Percentiles rank a stretch among this genome's conserved stretches.
These are phyloP conservation scores for Amazonetta brasiliensis DNA, from an alignment of 2,797 vertebrate genomes.

Conservation along the genomic window DNA sequence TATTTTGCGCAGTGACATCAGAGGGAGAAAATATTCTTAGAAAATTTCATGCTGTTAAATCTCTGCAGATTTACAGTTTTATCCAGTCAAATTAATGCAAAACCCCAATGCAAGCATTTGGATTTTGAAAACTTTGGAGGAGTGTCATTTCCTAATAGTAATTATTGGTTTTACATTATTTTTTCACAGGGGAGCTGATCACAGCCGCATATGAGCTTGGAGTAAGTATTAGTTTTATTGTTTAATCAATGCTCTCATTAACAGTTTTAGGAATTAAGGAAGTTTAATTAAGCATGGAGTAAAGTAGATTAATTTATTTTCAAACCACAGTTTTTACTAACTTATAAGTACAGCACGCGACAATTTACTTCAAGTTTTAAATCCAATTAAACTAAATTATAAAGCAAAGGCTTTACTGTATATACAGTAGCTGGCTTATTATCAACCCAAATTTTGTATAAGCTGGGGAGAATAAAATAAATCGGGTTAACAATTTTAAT, in stretches of 20 bases:
- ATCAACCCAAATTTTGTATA: conserved; percentile 99
- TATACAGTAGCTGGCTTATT: conserved; percentile 99
- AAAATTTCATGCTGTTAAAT: conserved; percentile 98
- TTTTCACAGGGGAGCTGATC: conserved; percentile 99
- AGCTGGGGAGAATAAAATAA: conserved; percentile 99
- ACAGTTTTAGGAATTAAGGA: conserved; percentile 99
- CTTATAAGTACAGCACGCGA: conserved; percentile 99
- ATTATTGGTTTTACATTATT: conserved; percentile 99
- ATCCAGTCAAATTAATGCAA: conserved; percentile 99
- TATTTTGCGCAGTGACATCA: conserved; percentile 79
- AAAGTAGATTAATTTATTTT: conserved; percentile 99
- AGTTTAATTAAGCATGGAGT: conserved; percentile 99
- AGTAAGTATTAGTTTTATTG: conserved; percentile 99
- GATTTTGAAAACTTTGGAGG: conserved; percentile 99
- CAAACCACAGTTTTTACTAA: conserved; percentile 98
- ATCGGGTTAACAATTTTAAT: conserved; percentile 99
- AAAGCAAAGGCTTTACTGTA: conserved; percentile 99
- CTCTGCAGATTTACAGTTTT: conserved; percentile 97
- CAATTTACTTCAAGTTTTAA: conserved; percentile 99
- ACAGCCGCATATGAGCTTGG: conserved; percentile 99
- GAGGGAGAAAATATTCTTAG: conserved; percentile 86
- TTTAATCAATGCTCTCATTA: conserved; percentile 99
- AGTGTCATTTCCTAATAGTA: conserved; percentile 99
- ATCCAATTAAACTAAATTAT: conserved; percentile 99
- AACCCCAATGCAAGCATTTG: conserved; percentile 99